Evolutionary conservation across 1,140 invertebrate species (phyloP).

Genomic region (Cardiocondyla obscurior): DNA sequence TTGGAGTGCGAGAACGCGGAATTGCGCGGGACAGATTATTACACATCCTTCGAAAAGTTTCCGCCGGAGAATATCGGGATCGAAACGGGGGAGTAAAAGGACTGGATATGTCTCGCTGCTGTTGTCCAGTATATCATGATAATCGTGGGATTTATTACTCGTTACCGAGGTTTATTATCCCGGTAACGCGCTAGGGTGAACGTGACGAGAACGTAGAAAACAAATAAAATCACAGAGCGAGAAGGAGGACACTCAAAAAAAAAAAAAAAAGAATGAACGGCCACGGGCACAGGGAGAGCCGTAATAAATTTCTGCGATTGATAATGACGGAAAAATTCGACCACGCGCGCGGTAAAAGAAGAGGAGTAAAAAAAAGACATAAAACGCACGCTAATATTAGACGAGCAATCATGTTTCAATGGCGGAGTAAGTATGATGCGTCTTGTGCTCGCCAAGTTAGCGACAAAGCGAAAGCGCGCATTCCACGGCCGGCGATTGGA

Average conservation of each 20-base stretch:
- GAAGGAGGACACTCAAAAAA: conserved; percentile 31
- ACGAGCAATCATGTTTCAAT: conserved; percentile 30
- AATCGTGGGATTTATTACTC: conserved; percentile 66
- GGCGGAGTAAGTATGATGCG: conserved; percentile 34
- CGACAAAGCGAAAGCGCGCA: conserved; percentile 31
- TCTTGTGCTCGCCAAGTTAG: conserved; percentile 36
- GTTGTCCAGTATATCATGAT: conserved; percentile 63
- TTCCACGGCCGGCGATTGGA: conserved; percentile 67
- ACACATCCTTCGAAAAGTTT: conserved; percentile 68
- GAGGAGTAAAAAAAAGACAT: background rate
- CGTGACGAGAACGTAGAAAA: conserved; percentile 51
- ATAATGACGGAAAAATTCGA: conserved; percentile 25
- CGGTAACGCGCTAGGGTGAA: conserved; percentile 38
- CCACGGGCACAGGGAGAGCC: background rate
- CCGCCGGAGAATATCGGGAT: conserved; percentile 56
- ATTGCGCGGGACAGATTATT: conserved; percentile 64
- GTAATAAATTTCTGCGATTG: conserved; percentile 47
- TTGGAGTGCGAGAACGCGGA: conserved; percentile 12
- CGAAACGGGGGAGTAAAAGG: conserved; percentile 52
- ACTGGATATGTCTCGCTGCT: conserved; percentile 44
- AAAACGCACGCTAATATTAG: background rate
- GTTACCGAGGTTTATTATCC: conserved; percentile 54
- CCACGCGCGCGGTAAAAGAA: background rate
- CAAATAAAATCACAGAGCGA: conserved; percentile 46
- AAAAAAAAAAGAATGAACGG: background rate